Evolutionary conservation across 2,113 vertebrate species (phyloP).

Genomic region (Pan paniscus): DNA sequence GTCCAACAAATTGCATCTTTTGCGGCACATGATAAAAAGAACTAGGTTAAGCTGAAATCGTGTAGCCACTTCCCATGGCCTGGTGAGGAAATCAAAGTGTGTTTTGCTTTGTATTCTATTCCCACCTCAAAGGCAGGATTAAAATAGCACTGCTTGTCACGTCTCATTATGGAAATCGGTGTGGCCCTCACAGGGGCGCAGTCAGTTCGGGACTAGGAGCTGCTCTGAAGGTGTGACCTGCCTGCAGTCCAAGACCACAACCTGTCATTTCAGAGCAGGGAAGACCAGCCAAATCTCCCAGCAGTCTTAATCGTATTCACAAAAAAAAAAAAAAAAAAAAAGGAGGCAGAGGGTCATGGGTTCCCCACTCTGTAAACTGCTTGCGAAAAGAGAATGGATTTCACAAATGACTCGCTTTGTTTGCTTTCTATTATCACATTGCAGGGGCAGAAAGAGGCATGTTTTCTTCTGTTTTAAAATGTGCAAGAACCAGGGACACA

Average conservation of each 20-base stretch:
- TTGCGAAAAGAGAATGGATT: too few species aligned
- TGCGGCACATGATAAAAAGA: not conserved
- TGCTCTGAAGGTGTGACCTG: not conserved
- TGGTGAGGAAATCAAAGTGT: not conserved
- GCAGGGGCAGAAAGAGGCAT: not conserved
- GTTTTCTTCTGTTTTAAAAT: not conserved
- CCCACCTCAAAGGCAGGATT: not conserved
- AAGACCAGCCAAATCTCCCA: not conserved
- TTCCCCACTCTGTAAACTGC: rapidly evolving
- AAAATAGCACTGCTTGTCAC: not conserved
- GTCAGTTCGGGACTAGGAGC: not conserved
- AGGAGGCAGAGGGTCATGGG: not conserved
- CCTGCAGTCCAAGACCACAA: too few species aligned
- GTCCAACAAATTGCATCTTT: not conserved
- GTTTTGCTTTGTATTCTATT: not conserved
- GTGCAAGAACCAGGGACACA: not conserved
- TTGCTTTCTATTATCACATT: not conserved
- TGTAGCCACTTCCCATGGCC: not conserved
- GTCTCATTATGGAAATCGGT: not conserved
- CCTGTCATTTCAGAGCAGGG: not conserved
- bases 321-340: not conserved
- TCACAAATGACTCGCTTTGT: not conserved
- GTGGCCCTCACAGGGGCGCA: not conserved
- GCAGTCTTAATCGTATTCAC: not conserved
- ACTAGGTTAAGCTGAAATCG: not conserved